phyloP scores from a whole-genome alignment of 1,140 invertebrate species.

The Tetragonula clypearis region DNA sequence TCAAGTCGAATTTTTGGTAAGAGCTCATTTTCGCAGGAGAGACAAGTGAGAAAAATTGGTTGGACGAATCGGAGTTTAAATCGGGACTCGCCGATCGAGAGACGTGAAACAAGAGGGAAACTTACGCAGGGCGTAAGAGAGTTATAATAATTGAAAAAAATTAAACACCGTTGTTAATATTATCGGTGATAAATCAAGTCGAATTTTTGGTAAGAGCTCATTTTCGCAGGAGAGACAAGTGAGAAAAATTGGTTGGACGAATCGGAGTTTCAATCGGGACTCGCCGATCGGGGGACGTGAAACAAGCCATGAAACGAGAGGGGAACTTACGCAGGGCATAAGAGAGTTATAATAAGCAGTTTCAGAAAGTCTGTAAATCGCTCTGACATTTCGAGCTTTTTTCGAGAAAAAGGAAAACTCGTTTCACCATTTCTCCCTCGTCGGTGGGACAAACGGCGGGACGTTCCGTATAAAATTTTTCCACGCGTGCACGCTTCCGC shows the following conservation, averaged over 20 bases:
- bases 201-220: too few species aligned
- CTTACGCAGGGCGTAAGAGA: background rate
- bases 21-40: too few species aligned
- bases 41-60: too few species aligned
- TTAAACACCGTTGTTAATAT: too few species aligned
- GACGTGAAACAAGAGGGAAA: slow-evolving; percentile 48
- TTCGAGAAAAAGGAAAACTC: background rate
- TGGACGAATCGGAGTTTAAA: slow-evolving; percentile 19
- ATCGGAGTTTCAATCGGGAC: slow-evolving; percentile 7
- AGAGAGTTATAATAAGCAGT: background rate
- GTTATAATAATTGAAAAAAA: too few species aligned
- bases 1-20: too few species aligned
- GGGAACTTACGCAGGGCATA: background rate
- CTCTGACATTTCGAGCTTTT: background rate
- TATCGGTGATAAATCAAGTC: too few species aligned
- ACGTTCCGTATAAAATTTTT: slow-evolving; percentile 35
- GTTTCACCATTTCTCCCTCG: background rate
- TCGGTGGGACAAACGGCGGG: slow-evolving; percentile 19
- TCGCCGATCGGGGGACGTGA: slow-evolving; percentile 6
- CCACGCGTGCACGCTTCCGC: background rate
- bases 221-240: too few species aligned
- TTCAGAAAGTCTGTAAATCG: slow-evolving; percentile 21
- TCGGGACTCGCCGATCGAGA: background rate
- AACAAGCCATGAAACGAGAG: slow-evolving; percentile 50
- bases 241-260: background rate